phyloP scores from a whole-genome alignment of 2,888 invertebrate genomes.

The Tethea ocularis region DNA sequence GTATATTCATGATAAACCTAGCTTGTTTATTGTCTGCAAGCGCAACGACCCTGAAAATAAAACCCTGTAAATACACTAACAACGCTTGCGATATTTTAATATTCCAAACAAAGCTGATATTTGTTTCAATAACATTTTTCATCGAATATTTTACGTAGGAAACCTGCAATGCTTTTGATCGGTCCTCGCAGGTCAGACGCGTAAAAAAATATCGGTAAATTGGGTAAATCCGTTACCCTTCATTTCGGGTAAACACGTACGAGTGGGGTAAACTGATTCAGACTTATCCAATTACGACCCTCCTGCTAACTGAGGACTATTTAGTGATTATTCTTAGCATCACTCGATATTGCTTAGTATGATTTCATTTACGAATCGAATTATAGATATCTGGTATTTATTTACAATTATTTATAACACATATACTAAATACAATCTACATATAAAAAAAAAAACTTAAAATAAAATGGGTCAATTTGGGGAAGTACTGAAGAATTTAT shows the following conservation, averaged over 20 bases:
- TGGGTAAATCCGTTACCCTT: constrained; percentile 65
- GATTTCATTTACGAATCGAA: neutral
- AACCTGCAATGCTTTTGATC: constrained; percentile 30
- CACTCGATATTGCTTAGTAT: neutral
- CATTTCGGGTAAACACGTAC: constrained; percentile 75
- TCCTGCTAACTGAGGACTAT: constrained; percentile 26
- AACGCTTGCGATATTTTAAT: neutral
- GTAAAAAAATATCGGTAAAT: constrained; percentile 32
- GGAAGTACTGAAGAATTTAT: too few species aligned
- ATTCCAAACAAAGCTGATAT: neutral
- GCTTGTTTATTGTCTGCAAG: too few species aligned
- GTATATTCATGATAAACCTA: too few species aligned
- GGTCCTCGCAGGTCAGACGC: constrained; percentile 4
- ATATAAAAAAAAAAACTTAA: too few species aligned
- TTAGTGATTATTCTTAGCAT: neutral
- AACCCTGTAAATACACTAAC: neutral
- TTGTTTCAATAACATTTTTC: neutral
- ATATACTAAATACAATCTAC: too few species aligned
- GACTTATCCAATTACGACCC: constrained; percentile 80
- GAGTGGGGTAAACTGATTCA: constrained; percentile 81
- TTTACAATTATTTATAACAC: too few species aligned
- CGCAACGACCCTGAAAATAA: too few species aligned
- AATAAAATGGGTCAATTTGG: too few species aligned
- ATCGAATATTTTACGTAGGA: constrained; percentile 37
- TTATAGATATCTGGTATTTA: neutral